Percentiles rank a stretch among this genome's conserved stretches.
These are phyloP conservation scores for Drosophila sulfurigaster DNA, from an alignment of 1,140 invertebrate species.

Conservation along the genomic window DNA sequence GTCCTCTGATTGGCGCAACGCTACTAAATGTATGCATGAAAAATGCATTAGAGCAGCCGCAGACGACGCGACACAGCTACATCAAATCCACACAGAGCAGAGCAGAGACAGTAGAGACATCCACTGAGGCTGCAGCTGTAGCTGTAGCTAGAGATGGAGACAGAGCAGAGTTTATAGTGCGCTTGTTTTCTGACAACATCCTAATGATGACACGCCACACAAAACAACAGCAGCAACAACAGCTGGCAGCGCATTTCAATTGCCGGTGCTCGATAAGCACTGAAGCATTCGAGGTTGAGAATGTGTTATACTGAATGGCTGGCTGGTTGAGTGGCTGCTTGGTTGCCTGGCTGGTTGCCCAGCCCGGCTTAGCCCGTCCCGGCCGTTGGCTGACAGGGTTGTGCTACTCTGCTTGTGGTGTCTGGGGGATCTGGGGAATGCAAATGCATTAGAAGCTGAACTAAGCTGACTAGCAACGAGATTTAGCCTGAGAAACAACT, in stretches of 20 bases:
- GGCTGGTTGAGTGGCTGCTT: background rate
- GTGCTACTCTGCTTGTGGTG: background rate
- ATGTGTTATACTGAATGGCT: background rate
- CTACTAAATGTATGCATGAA: constrained; percentile 79
- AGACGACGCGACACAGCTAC: constrained; percentile 31
- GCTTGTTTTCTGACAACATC: constrained; percentile 59
- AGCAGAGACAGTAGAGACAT: constrained; percentile 7
- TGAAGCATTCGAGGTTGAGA: constrained; percentile 6
- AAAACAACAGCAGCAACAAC: constrained; percentile 44
- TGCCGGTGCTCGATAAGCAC: constrained; percentile 29
- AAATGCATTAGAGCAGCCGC: constrained; percentile 71
- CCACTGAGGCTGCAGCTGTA: constrained; percentile 4
- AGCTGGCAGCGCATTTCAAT: constrained; percentile 20
- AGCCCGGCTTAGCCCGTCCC: background rate
- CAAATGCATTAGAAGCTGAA: constrained; percentile 64
- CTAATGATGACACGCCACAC: constrained; percentile 76
- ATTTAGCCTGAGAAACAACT: constrained; percentile 20
- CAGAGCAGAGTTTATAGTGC: constrained; percentile 52
- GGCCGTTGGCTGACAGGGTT: background rate
- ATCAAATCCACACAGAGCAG: background rate
- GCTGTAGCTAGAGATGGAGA: background rate
- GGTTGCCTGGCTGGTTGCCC: background rate
- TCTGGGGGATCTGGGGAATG: constrained; percentile 37
- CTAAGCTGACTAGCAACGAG: constrained; percentile 44
- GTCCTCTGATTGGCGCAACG: constrained; percentile 69